phyloP scores from a whole-genome alignment of 2,797 vertebrate species.

The Fistularia commersonii region DNA sequence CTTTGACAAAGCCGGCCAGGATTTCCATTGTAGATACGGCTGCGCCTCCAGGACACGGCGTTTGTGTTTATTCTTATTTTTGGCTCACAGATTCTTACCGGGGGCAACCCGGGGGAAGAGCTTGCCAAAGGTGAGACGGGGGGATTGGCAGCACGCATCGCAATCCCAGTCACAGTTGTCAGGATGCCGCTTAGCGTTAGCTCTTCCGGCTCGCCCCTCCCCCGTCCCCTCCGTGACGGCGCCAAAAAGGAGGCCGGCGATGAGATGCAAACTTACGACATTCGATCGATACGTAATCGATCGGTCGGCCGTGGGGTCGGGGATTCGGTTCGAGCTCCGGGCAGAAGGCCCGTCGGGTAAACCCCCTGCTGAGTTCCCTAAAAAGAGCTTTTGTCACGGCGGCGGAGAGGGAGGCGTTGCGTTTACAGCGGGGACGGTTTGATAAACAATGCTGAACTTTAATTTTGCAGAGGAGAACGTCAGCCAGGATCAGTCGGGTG shows the following conservation, averaged over 20 bases:
- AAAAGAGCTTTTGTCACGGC: constrained; percentile 27
- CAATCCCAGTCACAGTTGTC: constrained; percentile 48
- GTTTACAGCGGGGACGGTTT: too few species aligned
- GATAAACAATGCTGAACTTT: too few species aligned
- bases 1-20: constrained; percentile 75
- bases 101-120: constrained; percentile 54
- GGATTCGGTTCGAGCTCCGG: constrained; percentile 41
- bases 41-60: constrained; percentile 42
- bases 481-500: too few species aligned
- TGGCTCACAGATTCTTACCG: constrained; percentile 62
- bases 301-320: constrained; percentile 59
- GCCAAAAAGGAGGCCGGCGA: constrained; percentile 56
- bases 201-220: constrained; percentile 41
- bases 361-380: constrained; percentile 32
- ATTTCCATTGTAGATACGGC: constrained; percentile 52
- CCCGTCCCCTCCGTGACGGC: constrained; percentile 32
- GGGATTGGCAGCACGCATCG: constrained; percentile 48
- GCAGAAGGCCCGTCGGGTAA: constrained; percentile 35
- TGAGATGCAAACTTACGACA: constrained; percentile 63
- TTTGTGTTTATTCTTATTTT: constrained; percentile 52
- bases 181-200: constrained; percentile 43
- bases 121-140: constrained; percentile 53
- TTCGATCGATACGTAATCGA: constrained; percentile 72
- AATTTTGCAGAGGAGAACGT: too few species aligned
- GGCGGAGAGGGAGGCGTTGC: too few species aligned